Evolutionary conservation across 2,888 invertebrate genomes (phyloP), one percentile per base, ranked within the genome.

Genomic region (Leptopilina myrica): DNA sequence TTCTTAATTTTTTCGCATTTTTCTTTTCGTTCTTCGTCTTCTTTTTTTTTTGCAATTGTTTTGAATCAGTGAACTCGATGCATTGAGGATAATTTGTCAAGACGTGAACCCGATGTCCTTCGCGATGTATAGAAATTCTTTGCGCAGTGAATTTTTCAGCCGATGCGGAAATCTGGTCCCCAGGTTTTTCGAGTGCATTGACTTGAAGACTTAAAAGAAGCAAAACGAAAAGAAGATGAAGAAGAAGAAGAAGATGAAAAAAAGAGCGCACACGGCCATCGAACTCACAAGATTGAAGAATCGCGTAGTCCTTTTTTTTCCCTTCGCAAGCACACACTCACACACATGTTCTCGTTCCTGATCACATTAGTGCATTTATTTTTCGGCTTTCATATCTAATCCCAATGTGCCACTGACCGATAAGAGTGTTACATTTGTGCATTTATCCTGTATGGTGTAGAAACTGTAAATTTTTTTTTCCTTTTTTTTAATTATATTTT

Each of bases 101-200:
- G 20, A 64, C 20, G 64, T 33, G 64, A 64, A 33, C 20, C 12
- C 20, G 64, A 26, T 62, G 62, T 62, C 62, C 62, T 62, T 62
- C 15, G 49, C 49, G 49, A 49, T 49, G 15, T 62, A 15, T 62
- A 62, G 62, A 62, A 59, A 8, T 62, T n/a, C 26, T 69, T 20
- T 49, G 15, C 46, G 46, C 6, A 14, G 56, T 20, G 26, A 9
- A 73, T 73, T 73, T 73, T 56, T 73, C 53, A 33, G 53, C 56
- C 33, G 73, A 73, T 73, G 33, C 73, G 73, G 73, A 73, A 73
- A 73, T 73, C 73, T 73, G n/a, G 73, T 59, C 56, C 33, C 56
- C 15, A 56, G 56, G 73, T 73, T 73, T 33, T 73, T 59, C 33
- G 73, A 56, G 73, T 73, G 73, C 73, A 73, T 73, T 73, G 73